Conservation (phyloP, 2,888 invertebrate species). For the Phania funesta region DNA sequence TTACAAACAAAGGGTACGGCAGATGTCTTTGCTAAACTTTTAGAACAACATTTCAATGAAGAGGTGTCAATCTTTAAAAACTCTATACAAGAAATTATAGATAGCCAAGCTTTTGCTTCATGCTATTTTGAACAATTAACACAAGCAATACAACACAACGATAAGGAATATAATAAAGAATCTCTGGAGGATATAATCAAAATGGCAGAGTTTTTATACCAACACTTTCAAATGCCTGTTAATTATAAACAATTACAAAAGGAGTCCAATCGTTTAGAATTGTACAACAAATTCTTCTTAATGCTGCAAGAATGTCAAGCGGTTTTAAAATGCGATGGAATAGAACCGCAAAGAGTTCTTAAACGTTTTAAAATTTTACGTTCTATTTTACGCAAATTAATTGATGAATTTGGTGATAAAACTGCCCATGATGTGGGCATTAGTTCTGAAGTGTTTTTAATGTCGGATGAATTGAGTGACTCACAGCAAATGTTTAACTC, state of each 20-base stretch:
- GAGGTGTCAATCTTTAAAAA: slow-evolving; percentile 75
- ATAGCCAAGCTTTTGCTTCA: slow-evolving; percentile 75
- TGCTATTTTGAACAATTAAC: slow-evolving; percentile 75
- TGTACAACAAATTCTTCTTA: slow-evolving; percentile 72
- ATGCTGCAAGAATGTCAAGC: slow-evolving; percentile 78
- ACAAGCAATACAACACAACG: slow-evolving; percentile 68
- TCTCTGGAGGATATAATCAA: slow-evolving; percentile 71
- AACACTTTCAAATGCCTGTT: slow-evolving; percentile 75
- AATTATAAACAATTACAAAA: slow-evolving; percentile 71
- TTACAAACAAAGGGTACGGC: slow-evolving; percentile 71
- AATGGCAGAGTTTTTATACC: slow-evolving; percentile 74
- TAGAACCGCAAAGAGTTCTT: slow-evolving; percentile 74
- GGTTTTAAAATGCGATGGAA: slow-evolving; percentile 74
- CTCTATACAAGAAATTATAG: slow-evolving; percentile 77
- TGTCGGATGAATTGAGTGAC: slow-evolving; percentile 69
- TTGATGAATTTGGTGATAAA: slow-evolving; percentile 67
- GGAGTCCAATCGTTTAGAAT: slow-evolving; percentile 67
- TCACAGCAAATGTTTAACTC: slow-evolving; percentile 71
- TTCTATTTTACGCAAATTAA: slow-evolving; percentile 74
- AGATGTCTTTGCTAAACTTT: slow-evolving; percentile 73
- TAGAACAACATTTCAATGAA: slow-evolving; percentile 78
- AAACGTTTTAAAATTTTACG: slow-evolving; percentile 79
- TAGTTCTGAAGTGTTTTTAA: slow-evolving; percentile 65
- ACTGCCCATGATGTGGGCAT: not conserved
- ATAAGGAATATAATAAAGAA: slow-evolving; percentile 71